Evolutionary conservation across 2,888 invertebrate species (phyloP).

Genomic region (Serripes groenlandicus): DNA sequence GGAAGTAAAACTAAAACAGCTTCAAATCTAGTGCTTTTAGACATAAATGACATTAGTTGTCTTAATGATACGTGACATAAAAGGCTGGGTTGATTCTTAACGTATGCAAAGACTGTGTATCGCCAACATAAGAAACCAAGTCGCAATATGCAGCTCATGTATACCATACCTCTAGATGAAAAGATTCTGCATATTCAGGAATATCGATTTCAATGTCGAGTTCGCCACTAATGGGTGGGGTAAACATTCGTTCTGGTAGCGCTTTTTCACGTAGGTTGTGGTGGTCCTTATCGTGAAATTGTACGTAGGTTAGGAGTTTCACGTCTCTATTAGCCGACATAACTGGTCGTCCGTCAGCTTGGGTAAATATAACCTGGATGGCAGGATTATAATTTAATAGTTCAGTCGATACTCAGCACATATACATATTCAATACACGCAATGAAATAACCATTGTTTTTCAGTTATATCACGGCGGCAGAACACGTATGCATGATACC

Average conservation of each 20-base stretch:
- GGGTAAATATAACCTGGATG: slow-evolving; percentile 10
- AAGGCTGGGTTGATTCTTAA: neutral
- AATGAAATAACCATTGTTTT: no score
- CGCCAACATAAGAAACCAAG: no score
- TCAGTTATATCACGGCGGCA: no score
- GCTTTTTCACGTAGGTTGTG: slow-evolving; percentile 30
- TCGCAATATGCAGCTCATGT: no score
- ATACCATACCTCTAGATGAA: slow-evolving; percentile 37
- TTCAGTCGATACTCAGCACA: no score
- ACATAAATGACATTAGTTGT: no score
- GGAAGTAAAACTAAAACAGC: no score
- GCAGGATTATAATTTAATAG: no score
- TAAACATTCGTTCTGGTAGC: slow-evolving; percentile 16
- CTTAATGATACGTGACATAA: neutral
- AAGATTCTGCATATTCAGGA: slow-evolving; percentile 29
- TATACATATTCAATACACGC: no score
- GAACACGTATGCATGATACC: no score
- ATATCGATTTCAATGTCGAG: slow-evolving; percentile 25
- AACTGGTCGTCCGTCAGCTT: slow-evolving; percentile 48
- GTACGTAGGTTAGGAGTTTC: slow-evolving; percentile 18
- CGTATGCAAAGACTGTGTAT: neutral
- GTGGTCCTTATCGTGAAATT: slow-evolving; percentile 32
- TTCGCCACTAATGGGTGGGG: slow-evolving; percentile 28
- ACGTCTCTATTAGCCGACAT: slow-evolving; percentile 26
- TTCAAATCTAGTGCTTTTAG: no score